These are phyloP conservation scores for Drosophila grimshawi DNA, from an alignment of 1,140 invertebrate genomes.

Conservation along the genomic window DNA sequence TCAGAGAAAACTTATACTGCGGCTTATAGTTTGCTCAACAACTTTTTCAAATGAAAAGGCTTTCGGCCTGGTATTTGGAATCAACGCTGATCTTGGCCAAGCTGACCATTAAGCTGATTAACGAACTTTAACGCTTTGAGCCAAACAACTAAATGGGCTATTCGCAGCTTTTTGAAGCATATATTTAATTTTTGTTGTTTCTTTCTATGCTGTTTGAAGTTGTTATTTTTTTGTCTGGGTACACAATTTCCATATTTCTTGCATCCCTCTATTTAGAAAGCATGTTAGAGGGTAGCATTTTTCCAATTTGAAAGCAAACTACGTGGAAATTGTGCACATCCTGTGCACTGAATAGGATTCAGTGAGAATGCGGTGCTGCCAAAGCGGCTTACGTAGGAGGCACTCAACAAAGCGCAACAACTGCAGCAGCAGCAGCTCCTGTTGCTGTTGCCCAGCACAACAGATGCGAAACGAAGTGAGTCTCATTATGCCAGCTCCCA, in stretches of 20 bases:
- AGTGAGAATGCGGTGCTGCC: slow-evolving; percentile 10
- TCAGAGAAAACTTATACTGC: neutral
- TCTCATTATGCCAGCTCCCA: neutral
- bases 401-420: slow-evolving; percentile 2
- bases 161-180: neutral
- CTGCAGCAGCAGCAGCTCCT: slow-evolving; percentile 9
- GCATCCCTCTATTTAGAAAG: slow-evolving; percentile 37
- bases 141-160: neutral
- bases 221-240: neutral
- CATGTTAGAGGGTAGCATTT: slow-evolving; percentile 33
- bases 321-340: slow-evolving; percentile 54
- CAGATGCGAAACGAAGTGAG: neutral
- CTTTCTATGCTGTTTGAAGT: slow-evolving; percentile 9
- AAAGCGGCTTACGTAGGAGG: slow-evolving; percentile 64
- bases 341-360: slow-evolving; percentile 33
- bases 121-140: slow-evolving; percentile 3
- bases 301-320: slow-evolving; percentile 45
- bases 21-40: neutral
- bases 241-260: slow-evolving; percentile 9
- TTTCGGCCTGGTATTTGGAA: neutral
- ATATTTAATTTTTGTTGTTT: neutral
- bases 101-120: slow-evolving; percentile 12
- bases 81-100: neutral
- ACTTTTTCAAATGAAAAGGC: slow-evolving; percentile 1
- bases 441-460: slow-evolving; percentile 22